Percentiles rank a stretch among this genome's conserved stretches.
Conservation (phyloP, 2,113 vertebrate species). For the Amphiprion ocellaris region DNA sequence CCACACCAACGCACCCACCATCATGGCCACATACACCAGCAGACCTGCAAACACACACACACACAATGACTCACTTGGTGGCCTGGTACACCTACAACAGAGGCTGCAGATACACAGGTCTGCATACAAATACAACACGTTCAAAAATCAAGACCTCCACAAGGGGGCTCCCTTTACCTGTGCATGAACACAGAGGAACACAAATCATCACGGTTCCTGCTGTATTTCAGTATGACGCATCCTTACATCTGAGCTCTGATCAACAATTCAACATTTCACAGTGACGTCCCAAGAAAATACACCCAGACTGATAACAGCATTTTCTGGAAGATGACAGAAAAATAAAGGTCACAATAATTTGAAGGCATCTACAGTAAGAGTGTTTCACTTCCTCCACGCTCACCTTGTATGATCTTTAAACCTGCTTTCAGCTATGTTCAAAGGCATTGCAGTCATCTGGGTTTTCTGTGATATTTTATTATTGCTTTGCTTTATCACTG, state of each 20-base stretch:
- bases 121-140: background rate
- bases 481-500: slow-evolving; percentile 11
- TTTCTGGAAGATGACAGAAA: slow-evolving; percentile 2
- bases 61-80: slow-evolving; percentile 11
- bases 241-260: slow-evolving; percentile 4
- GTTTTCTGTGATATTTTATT: slow-evolving; percentile 15
- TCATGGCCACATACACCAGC: slow-evolving; percentile 98
- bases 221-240: slow-evolving; percentile 15
- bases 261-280: slow-evolving; percentile 16
- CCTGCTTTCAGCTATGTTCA: slow-evolving; percentile 2
- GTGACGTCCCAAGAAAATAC: background rate
- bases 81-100: background rate
- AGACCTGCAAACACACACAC: slow-evolving; percentile 83
- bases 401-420: slow-evolving; percentile 1
- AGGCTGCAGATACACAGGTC: background rate
- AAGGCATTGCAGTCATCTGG: background rate
- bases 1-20: slow-evolving; percentile 94
- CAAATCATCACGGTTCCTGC: background rate
- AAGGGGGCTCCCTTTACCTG: slow-evolving; percentile 73
- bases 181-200: background rate
- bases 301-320: background rate
- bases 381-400: slow-evolving; percentile 6
- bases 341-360: slow-evolving; percentile 42
- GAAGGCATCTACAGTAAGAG: background rate
- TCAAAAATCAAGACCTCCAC: slow-evolving; percentile 46